Evolutionary conservation across 2,888 invertebrate genomes (phyloP), one percentile per base, ranked within the genome.

Genomic region (Pheosia gnoma): DNA sequence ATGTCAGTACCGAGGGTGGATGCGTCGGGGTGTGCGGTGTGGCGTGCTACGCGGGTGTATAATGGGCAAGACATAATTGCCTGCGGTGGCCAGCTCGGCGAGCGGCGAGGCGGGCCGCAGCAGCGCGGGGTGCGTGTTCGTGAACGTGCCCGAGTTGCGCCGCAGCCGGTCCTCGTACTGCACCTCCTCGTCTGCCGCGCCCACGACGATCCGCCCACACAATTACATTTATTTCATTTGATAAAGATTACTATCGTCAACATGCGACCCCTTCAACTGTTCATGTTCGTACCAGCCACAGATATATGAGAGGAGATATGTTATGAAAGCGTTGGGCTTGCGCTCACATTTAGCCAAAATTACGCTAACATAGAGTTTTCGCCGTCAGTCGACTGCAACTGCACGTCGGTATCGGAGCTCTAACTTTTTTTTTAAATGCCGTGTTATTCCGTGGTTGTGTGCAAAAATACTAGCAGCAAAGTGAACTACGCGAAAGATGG

Each of bases 31-130:
- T 52, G 59, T n/a, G 59, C 54, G 54, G 61, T 49, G 37, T 38
- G 25, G 41, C 47, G 56, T 41, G 41, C 45, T 51, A 58, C 10
- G n/a, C 36, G 58, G 58, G 54, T 65, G 59, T 65, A 70, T 61
- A 52, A 63, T 25, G 59, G 64, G 60, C 61, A 49, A 59, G 60
- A 72, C 61, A 67, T 63, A 67, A 62, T 83, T 90, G 91, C 93
- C 92, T 91, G 93, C 91, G 65, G 93, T 92, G 77, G 89, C 93
- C 82, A 94, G 91, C 82, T 94, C 93, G 72, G 87, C 77, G 80
- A 82, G 89, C 77, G 93, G 93, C 78, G 90, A 85, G 58, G 89
- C 80, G 68, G 90, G 82, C 56, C 80, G 83, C 76, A 89, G 84
- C 69, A 93, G 86, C 77, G 90, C 90, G 65, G 93, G 92, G 76